phyloP scores from a whole-genome alignment of 1,140 invertebrate genomes.

The Pseudomyrmex gracilis region DNA sequence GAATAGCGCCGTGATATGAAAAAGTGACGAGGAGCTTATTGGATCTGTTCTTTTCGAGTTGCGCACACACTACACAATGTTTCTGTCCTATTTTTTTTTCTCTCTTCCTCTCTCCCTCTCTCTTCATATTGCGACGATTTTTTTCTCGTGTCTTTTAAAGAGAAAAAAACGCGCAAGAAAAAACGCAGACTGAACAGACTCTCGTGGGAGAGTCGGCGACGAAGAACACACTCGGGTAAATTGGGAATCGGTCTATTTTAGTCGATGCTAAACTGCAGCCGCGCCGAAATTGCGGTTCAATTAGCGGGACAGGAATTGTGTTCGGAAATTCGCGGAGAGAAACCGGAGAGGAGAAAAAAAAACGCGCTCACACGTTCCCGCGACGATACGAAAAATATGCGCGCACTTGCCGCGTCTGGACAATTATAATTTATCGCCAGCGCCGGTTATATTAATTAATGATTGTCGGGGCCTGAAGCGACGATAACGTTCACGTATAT shows the following conservation, averaged over 20 bases:
- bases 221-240: neutral
- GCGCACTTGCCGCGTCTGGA: neutral
- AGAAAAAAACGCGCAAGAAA: neutral
- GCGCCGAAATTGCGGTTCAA: constrained; percentile 50
- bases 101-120: neutral
- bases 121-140: neutral
- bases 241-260: constrained; percentile 42
- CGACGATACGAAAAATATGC: neutral
- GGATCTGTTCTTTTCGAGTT: constrained; percentile 12
- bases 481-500: neutral
- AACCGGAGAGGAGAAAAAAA: constrained; percentile 13
- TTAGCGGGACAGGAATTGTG: constrained; percentile 37
- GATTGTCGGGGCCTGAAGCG: constrained; percentile 24
- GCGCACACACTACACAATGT: neutral
- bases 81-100: neutral
- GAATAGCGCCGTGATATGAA: constrained; percentile 32
- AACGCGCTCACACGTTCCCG: neutral
- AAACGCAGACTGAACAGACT: neutral
- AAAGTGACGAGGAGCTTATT: constrained; percentile 43
- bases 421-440: constrained; percentile 50
- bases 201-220: neutral
- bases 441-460: constrained; percentile 37
- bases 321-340: constrained; percentile 33
- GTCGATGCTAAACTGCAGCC: constrained; percentile 37
- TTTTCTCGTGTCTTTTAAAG: neutral